phyloP scores from a whole-genome alignment of 2,888 invertebrate genomes.

The Sarcophaga caerulescens region DNA sequence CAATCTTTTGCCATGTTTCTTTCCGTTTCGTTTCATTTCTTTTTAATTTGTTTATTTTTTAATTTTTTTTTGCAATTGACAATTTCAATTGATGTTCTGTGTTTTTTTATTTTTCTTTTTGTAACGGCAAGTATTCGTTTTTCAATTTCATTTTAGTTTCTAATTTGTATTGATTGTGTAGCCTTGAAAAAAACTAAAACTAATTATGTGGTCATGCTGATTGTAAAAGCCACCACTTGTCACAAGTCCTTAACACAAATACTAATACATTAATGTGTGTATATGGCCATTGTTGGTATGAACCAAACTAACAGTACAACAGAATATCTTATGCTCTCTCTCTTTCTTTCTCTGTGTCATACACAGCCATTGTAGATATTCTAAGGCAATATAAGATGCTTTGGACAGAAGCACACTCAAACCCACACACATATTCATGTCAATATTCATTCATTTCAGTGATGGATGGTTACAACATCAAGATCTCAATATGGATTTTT shows the following conservation, averaged over 20 bases:
- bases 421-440: neutral
- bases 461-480: conserved; percentile 56
- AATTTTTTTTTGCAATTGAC: conserved; percentile 43
- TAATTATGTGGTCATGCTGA: conserved; percentile 67
- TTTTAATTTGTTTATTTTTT: conserved; percentile 5
- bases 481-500: conserved; percentile 22
- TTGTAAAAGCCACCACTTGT: conserved; percentile 57
- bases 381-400: neutral
- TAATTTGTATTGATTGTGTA: conserved; percentile 42
- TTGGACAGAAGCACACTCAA: neutral
- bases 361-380: too few species aligned
- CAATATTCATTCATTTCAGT: conserved; percentile 52
- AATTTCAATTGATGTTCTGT: conserved; percentile 61
- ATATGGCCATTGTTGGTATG: too few species aligned
- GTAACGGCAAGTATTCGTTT: neutral
- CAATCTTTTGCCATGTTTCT: too few species aligned
- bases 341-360: too few species aligned
- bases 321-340: neutral
- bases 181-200: conserved; percentile 65
- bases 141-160: neutral
- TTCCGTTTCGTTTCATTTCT: conserved; percentile 9
- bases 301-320: too few species aligned
- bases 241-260: conserved; percentile 44
- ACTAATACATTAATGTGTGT: neutral
- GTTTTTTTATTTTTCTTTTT: neutral